Percentiles rank a stretch among this genome's conserved stretches.
phyloP scores from a whole-genome alignment of 2,797 vertebrate species.

The Catostomus latipinnis region DNA sequence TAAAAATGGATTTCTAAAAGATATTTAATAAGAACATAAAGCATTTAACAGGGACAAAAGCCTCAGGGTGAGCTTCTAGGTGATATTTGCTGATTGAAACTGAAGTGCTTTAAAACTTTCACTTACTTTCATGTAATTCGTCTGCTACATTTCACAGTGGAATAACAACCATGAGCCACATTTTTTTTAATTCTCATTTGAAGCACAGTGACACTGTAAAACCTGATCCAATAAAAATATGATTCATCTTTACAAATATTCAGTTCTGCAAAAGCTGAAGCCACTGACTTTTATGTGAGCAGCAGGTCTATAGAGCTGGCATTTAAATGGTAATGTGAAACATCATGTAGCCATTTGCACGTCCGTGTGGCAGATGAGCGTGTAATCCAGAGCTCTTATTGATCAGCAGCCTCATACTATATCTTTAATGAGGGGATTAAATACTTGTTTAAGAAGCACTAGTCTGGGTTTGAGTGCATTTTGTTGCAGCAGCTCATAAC shows the following conservation, averaged over 20 bases:
- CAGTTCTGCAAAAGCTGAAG: too few species aligned
- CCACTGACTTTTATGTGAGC: too few species aligned
- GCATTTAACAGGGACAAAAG: constrained; percentile 71
- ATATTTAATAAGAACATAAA: constrained; percentile 83
- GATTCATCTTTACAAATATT: too few species aligned
- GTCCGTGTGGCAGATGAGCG: constrained; percentile 82
- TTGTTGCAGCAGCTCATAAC: constrained; percentile 78
- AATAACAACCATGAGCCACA: constrained; percentile 4
- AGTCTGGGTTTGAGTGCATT: constrained; percentile 87
- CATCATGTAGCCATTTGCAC: constrained; percentile 93
- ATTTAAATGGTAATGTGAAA: constrained; percentile 89
- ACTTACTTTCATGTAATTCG: background rate
- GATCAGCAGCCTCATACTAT: constrained; percentile 96
- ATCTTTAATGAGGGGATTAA: constrained; percentile 99
- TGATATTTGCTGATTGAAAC: constrained; percentile 7
- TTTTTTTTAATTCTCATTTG: background rate
- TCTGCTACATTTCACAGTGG: background rate
- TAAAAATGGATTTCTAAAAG: constrained; percentile 83
- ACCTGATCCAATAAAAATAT: background rate
- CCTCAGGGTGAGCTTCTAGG: constrained; percentile 69
- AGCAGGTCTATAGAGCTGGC: constrained; percentile 82
- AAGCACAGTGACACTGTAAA: background rate
- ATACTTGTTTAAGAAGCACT: constrained; percentile 98
- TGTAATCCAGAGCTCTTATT: constrained; percentile 88
- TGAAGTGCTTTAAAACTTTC: constrained; percentile 12